These are phyloP conservation scores for Griposia aprilina DNA, from an alignment of 2,888 invertebrate species.

Conservation along the genomic window DNA sequence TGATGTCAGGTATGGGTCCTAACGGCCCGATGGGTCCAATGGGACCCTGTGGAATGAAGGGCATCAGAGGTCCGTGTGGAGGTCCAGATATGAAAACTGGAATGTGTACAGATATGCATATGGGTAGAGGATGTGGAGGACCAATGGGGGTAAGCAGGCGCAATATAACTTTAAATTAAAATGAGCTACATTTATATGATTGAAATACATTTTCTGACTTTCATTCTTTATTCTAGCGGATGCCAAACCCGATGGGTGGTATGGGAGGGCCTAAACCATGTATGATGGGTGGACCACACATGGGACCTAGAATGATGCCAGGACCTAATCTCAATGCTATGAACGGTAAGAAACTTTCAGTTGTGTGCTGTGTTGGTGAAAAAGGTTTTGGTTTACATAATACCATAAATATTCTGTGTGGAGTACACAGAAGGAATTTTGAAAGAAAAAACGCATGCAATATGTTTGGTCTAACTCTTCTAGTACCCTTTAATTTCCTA, in stretches of 20 bases:
- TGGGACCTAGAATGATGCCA: slow-evolving; percentile 89
- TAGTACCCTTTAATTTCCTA: background rate
- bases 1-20: slow-evolving; percentile 87
- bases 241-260: slow-evolving; percentile 89
- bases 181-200: no score
- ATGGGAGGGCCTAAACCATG: slow-evolving; percentile 89
- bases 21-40: slow-evolving; percentile 89
- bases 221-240: slow-evolving; percentile 79
- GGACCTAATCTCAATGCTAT: slow-evolving; percentile 88
- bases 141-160: slow-evolving; percentile 87
- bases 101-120: slow-evolving; percentile 89
- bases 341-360: slow-evolving; percentile 82
- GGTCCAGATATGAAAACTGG: slow-evolving; percentile 89
- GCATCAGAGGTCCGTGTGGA: slow-evolving; percentile 86
- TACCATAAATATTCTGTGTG: slow-evolving; percentile 11
- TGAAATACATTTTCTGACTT: slow-evolving; percentile 1
- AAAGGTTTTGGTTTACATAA: slow-evolving; percentile 18
- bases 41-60: slow-evolving; percentile 89
- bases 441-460: background rate
- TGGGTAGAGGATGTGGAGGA: slow-evolving; percentile 89
- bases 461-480: background rate
- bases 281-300: slow-evolving; percentile 90
- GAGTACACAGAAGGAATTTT: background rate
- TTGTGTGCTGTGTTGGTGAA: slow-evolving; percentile 33
- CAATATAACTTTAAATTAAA: background rate